Conservation (phyloP, 2,888 invertebrate species). For the Augiades crinisus region DNA sequence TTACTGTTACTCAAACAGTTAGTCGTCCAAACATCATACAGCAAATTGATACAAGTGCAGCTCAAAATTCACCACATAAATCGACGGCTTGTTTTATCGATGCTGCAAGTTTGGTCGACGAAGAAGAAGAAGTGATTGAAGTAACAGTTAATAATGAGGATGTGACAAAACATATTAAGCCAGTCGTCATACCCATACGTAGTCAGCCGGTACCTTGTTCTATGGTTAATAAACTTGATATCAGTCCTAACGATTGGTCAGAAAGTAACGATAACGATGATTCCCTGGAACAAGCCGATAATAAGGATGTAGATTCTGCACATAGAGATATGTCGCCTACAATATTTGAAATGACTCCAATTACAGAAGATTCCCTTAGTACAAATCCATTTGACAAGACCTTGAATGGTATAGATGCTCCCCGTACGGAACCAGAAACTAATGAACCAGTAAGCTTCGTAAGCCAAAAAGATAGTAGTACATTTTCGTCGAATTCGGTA, state of each 20-base stretch:
- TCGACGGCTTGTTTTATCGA: constrained; percentile 86
- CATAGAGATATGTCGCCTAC: constrained; percentile 62
- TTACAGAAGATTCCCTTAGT: constrained; percentile 56
- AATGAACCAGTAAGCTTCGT: constrained; percentile 8
- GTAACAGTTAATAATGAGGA: constrained; percentile 15
- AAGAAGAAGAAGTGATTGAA: constrained; percentile 72
- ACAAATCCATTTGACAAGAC: constrained; percentile 44
- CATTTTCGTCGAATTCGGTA: constrained; percentile 33
- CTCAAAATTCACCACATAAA: constrained; percentile 50
- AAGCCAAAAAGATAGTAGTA: constrained; percentile 4
- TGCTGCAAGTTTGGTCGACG: constrained; percentile 88
- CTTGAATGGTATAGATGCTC: neutral
- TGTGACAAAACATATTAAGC: constrained; percentile 16
- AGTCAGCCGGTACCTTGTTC: constrained; percentile 58
- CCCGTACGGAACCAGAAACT: constrained; percentile 13
- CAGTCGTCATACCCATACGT: constrained; percentile 41
- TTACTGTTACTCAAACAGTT: constrained; percentile 37
- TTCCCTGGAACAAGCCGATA: constrained; percentile 61
- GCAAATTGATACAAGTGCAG: constrained; percentile 34
- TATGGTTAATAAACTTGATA: constrained; percentile 46
- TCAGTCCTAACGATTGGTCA: constrained; percentile 61
- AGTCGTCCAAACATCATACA: constrained; percentile 28
- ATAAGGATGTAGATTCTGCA: constrained; percentile 54
- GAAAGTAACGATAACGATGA: constrained; percentile 67
- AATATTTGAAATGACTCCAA: constrained; percentile 64